phyloP scores from a whole-genome alignment of 64 coral and sea anemone species.

The Stylophora pistillata region DNA sequence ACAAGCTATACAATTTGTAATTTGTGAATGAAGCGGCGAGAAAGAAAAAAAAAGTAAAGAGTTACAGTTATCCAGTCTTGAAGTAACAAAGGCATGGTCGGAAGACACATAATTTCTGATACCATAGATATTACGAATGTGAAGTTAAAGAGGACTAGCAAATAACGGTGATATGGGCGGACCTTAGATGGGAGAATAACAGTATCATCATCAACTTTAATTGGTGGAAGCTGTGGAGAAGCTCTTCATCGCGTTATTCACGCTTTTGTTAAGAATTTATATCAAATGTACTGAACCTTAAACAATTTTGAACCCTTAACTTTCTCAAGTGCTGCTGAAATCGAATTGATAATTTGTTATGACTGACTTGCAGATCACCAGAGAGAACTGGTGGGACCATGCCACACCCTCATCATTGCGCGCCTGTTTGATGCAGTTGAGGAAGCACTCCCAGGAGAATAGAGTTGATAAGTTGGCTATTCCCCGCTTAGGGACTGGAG shows the following conservation, averaged over 20 bases:
- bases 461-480: constrained; percentile 59
- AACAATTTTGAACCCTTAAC: too few species aligned
- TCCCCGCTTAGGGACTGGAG: constrained; percentile 77
- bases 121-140: neutral
- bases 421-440: constrained; percentile 40
- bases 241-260: neutral
- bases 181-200: neutral
- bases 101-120: neutral
- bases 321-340: too few species aligned
- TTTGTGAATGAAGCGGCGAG: neutral
- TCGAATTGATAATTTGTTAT: neutral
- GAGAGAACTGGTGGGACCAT: constrained; percentile 83
- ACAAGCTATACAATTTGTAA: neutral
- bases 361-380: constrained; percentile 49
- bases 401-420: constrained; percentile 44
- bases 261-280: too few species aligned
- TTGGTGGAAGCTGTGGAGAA: neutral
- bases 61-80: neutral
- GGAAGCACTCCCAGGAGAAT: constrained; percentile 66
- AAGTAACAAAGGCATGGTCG: too few species aligned
- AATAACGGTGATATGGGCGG: constrained; percentile 12
- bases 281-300: too few species aligned
- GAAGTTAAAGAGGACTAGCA: neutral
- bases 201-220: neutral
- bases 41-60: neutral